These are phyloP conservation scores for Standfussiana lucernea DNA, from an alignment of 2,888 invertebrate species.

Conservation along the genomic window DNA sequence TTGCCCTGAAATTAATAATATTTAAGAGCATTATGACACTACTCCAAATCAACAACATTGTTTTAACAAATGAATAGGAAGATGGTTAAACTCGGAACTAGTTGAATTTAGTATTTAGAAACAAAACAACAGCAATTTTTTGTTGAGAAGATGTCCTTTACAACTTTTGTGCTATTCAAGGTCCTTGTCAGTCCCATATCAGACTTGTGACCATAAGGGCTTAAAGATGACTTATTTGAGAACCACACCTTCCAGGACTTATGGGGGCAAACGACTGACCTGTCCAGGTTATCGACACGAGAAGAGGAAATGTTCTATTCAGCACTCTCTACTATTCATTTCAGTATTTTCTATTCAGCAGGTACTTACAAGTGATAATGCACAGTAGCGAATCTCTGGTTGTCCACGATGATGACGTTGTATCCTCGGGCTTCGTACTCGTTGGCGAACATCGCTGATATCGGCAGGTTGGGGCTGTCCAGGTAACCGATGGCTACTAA, in stretches of 20 bases:
- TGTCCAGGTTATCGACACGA: neutral
- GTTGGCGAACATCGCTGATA: constrained; percentile 83
- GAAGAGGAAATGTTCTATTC: neutral
- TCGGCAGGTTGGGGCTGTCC: constrained; percentile 84
- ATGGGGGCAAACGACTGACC: neutral
- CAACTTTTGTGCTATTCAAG: neutral
- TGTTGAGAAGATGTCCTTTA: neutral
- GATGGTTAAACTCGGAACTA: neutral
- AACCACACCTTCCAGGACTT: neutral
- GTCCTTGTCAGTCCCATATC: neutral
- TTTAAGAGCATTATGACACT: neutral
- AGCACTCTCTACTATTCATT: neutral
- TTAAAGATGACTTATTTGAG: neutral
- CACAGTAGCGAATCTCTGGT: constrained; percentile 86
- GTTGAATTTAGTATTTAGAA: neutral
- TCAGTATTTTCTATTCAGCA: neutral
- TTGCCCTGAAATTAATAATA: constrained; percentile 68
- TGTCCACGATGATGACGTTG: constrained; percentile 85
- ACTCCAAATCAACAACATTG: neutral
- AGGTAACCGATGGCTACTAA: constrained; percentile 85
- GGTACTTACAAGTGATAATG: constrained; percentile 84
- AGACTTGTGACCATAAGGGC: neutral
- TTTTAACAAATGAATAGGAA: neutral
- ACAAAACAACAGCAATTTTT: neutral
- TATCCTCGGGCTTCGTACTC: constrained; percentile 84